Base-by-base conservation (phyloP, 2,797 vertebrate genomes). In the Danio albolineatus region DNA sequence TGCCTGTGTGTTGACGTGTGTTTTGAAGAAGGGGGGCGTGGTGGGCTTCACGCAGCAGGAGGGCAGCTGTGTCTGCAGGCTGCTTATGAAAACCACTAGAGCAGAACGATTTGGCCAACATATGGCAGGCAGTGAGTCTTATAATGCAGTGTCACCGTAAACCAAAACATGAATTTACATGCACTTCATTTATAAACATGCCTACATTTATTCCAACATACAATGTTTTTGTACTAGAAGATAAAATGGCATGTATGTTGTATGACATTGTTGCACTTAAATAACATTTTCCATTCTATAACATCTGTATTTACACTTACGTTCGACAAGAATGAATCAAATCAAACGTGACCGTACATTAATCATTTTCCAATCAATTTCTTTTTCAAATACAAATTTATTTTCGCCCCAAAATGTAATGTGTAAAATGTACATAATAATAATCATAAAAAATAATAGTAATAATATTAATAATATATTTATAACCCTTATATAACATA, bases 71-170 rank as follows among this genome's bases (percentile, higher is more conserved):
- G 74, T 72, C 69, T 73, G 39, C 49, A 17, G 77, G 69, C 76
- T 64, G 73, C 69, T 13, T 65, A 28, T 38, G 56, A 44, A 57
- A 39, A 62, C 84, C 80, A 85, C 43, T 84, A 75, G 86, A 89
- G 84, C 86, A 82, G 86, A 90, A 88, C 75, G 79, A 84, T 73
- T 53, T 69, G 38, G 10, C 76, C 48, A 85, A 69, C 86, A 88
- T 86, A 88, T 87, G 84, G 85, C 75, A 48, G 19, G 4, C 74
- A 36, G 14, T 51, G 48, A 56, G 38, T 44, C 38, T 56, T 62
- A 17, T n/a, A 61, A 5, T 36, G 8, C 14, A 61, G 28, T 43
- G 49, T 16, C 13, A 7, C 13, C 10, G n/a, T 60, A 62, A 17
- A 69, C 44, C 13, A 61, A 60, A 78, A 59, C 54, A 78, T 49